Evolutionary conservation across 2,113 vertebrate species (phyloP).

Genomic region (Garra rufa): DNA sequence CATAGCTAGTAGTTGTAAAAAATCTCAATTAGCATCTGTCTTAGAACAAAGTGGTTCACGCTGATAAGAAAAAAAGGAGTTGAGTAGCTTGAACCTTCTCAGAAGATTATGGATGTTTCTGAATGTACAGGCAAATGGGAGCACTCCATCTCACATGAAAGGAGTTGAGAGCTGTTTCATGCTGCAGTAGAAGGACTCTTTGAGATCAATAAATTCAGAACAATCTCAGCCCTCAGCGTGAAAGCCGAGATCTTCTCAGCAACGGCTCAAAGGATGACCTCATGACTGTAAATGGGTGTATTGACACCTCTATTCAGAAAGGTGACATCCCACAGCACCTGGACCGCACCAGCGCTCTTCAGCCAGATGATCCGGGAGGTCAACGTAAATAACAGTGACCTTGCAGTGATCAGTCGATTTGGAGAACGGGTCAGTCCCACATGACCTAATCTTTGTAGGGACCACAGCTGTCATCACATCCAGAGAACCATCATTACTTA

Average conservation of each 20-base stretch:
- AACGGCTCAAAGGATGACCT: constrained; percentile 17
- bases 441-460: neutral
- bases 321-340: neutral
- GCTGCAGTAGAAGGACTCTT: constrained; percentile 1
- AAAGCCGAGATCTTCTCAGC: constrained; percentile 10
- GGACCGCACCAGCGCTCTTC: neutral
- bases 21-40: neutral
- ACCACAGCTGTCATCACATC: neutral
- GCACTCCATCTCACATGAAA: constrained; percentile 25
- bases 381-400: constrained; percentile 4
- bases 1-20: neutral
- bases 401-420: neutral
- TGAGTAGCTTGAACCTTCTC: neutral
- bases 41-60: neutral
- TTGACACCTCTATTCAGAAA: constrained; percentile 10
- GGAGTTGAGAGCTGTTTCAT: constrained; percentile 31
- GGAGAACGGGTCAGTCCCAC: neutral
- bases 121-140: constrained; percentile 7
- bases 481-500: neutral
- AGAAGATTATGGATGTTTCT: constrained; percentile 35
- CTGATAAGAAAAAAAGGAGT: neutral
- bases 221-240: constrained; percentile 1
- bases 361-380: constrained; percentile 8
- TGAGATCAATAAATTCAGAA: constrained; percentile 21
- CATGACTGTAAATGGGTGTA: neutral